Evolutionary conservation across 37 sponge, comb jelly and placozoan species (phyloP).

Genomic region (Corticium candelabrum): DNA sequence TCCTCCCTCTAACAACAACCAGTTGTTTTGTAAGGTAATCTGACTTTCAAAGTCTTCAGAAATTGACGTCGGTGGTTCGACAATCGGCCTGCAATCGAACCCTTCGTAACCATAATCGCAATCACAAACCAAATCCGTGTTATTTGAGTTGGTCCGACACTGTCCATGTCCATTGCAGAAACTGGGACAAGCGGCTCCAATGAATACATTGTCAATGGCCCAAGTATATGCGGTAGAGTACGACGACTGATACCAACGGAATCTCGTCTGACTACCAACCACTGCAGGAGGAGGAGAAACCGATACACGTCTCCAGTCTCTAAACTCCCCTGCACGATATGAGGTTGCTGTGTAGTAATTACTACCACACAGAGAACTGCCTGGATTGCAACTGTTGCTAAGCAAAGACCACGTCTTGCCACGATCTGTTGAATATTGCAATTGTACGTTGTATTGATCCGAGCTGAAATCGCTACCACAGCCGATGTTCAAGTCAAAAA

Average conservation of each 20-base stretch:
- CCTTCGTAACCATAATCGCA: not conserved
- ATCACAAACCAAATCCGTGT: not conserved
- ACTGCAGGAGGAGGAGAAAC: not conserved
- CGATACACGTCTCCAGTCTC: not conserved
- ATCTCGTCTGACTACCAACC: not conserved
- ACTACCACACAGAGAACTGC: not conserved
- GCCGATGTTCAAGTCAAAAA: not conserved
- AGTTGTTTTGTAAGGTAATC: not conserved
- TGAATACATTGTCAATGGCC: conserved; percentile 6
- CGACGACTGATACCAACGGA: conserved; percentile 7
- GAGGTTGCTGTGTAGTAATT: not conserved
- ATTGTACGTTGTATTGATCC: not conserved
- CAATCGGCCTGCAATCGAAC: not conserved
- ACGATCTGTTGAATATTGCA: not conserved
- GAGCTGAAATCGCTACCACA: not conserved
- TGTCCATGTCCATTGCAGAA: conserved; percentile 1
- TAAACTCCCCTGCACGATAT: not conserved
- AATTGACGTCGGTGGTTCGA: not conserved
- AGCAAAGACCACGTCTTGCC: not conserved
- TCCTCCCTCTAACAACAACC: not conserved
- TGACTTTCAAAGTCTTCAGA: not conserved
- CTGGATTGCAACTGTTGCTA: not conserved
- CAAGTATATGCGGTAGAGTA: not conserved
- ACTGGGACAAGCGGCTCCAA: not conserved
- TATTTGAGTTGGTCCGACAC: not conserved